A percentile compares a stretch with the other conserved stretches of the same genome.
phyloP scores from a whole-genome alignment of 2,113 vertebrate species.

The Willisornis vidua region DNA sequence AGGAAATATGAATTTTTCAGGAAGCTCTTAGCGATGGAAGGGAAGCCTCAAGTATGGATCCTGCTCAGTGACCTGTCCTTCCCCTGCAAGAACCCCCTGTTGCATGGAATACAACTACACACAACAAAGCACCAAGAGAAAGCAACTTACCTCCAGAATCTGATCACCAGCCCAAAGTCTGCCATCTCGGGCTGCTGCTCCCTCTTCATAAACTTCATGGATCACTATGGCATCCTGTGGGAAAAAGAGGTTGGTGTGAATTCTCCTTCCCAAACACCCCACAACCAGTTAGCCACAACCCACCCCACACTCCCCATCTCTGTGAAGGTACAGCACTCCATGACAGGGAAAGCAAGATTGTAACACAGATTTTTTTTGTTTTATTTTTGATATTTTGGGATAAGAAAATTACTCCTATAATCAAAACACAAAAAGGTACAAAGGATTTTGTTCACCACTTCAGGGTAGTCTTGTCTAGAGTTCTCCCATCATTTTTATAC shows the following conservation, averaged over 20 bases:
- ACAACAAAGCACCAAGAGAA: background rate
- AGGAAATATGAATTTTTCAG: too few relatives aligned
- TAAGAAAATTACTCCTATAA: background rate
- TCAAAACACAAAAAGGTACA: background rate
- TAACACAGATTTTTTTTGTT: background rate
- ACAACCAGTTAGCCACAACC: fast-evolving
- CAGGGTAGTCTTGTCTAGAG: background rate
- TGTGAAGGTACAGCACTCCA: background rate
- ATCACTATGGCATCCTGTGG: constrained; percentile 93
- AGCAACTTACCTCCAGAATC: constrained; percentile 86
- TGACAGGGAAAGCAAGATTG: background rate
- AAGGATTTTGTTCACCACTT: background rate
- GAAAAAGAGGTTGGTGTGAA: background rate
- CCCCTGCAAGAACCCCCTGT: background rate
- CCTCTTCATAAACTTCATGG: constrained; percentile 97
- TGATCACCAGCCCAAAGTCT: constrained; percentile 96
- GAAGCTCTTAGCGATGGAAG: too few relatives aligned
- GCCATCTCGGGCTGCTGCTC: constrained; percentile 92
- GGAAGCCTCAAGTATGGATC: background rate
- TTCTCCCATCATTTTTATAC: constrained; percentile 8
- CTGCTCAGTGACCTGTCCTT: background rate
- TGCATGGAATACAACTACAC: background rate
- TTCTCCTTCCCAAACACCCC: background rate
- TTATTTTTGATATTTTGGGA: background rate
- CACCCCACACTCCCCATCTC: background rate